Conservation (phyloP, 2,888 invertebrate species). For the Aphidoletes aphidimyza region DNA sequence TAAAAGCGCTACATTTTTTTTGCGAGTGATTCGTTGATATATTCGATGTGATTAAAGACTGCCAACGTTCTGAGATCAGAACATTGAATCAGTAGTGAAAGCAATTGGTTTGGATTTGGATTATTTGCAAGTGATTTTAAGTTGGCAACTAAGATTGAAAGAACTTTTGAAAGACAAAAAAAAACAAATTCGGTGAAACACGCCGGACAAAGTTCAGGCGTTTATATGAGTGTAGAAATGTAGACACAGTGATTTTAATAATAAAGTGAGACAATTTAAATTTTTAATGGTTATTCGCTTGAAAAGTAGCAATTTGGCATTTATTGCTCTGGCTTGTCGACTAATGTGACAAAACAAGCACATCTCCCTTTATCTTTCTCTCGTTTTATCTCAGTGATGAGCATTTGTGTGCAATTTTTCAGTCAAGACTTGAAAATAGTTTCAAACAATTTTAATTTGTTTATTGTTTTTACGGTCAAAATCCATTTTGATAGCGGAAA, state of each 20-base stretch:
- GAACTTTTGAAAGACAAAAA: too few relatives aligned
- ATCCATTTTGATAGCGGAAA: neutral
- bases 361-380: too few relatives aligned
- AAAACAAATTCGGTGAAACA: too few relatives aligned
- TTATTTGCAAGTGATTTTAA: too few relatives aligned
- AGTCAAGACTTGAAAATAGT: neutral
- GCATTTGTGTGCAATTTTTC: neutral
- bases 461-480: neutral
- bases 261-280: neutral
- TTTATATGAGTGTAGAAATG: neutral
- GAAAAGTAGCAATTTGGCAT: neutral
- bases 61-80: too few relatives aligned
- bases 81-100: neutral
- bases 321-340: too few relatives aligned
- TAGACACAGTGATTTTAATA: neutral
- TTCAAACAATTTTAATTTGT: too few relatives aligned
- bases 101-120: too few relatives aligned
- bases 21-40: conserved; percentile 1
- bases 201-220: too few relatives aligned
- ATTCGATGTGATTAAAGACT: too few relatives aligned
- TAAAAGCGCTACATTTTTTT: neutral
- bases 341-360: too few relatives aligned
- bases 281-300: neutral
- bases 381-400: neutral
- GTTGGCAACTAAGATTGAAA: too few relatives aligned